Evolutionary conservation across 2,797 vertebrate species (phyloP), one percentile per base, ranked within the genome.

Genomic region (Hyperoplus immaculatus): DNA sequence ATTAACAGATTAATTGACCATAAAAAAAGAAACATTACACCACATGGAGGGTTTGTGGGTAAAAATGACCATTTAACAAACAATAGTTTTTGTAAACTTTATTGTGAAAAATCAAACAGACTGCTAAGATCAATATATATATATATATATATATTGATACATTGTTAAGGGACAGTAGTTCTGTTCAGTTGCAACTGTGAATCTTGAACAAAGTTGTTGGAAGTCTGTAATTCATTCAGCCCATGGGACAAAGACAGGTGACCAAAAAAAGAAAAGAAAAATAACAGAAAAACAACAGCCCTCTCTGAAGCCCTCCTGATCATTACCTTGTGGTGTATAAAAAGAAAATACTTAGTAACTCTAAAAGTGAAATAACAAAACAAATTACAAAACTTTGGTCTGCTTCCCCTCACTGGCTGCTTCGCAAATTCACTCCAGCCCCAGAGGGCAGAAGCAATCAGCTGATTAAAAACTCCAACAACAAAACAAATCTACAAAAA

Each of bases 301-400:
- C 67, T 83, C 69, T 85, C 72, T 81, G 89, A 93, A 88, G 75
- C 90, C 79, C 78, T 86, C 55, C 71, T 69, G 55, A 85, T 92
- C 84, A 84, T 84, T 80, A 67, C 46, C 60, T 73, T 81, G 69
- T 63, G 78, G 83, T 78, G 75, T 90, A 89, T 80, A 91, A 88
- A 93, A 90, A 88, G 82, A 90, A 79, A 87, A 85, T 74, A 89
- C 85, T 89, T 88, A 67, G 92, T 69, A 29, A 82, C 71, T 89
- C 87, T 89, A 85, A 85, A 89, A 90, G 79, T 88, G 85, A 94
- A 94, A 92, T 86, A 90, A 90, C 77, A 92, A 92, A 94, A 94
- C 90, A 78, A 93, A 93, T 91, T 94, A 96, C 91, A 95, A 95
- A 96, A 96, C 95, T 96, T 96, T 96, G 95, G 95, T 96, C 95